Conservation (phyloP, 2,888 invertebrate genomes). For the Lepidochrysops patricia region DNA sequence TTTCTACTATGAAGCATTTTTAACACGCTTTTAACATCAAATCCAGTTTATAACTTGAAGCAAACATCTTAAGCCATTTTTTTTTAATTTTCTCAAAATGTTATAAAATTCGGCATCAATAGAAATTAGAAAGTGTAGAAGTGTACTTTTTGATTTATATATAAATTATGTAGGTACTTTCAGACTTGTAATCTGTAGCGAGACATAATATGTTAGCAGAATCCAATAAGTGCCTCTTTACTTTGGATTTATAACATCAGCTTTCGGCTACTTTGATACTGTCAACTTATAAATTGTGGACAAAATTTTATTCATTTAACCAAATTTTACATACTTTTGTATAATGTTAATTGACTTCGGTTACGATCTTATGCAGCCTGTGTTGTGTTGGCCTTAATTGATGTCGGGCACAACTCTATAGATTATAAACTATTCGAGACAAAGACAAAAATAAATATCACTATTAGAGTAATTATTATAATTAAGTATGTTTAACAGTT, state of each 20-base stretch:
- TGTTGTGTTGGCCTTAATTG: neutral
- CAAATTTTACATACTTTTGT: neutral
- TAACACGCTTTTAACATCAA: neutral
- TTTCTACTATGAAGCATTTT: neutral
- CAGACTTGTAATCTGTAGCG: neutral
- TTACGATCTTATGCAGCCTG: neutral
- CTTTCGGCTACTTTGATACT: neutral
- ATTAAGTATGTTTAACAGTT: neutral
- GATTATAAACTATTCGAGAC: neutral
- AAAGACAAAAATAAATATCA: neutral
- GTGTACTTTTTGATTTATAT: no score
- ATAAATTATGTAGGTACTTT: neutral
- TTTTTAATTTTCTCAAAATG: neutral
- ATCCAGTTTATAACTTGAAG: neutral
- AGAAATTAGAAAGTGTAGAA: neutral
- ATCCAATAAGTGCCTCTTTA: no score
- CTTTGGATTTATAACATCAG: neutral
- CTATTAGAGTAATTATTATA: no score
- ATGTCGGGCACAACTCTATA: neutral
- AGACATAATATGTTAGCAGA: no score
- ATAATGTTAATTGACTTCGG: neutral
- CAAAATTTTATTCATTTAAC: neutral
- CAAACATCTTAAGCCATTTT: neutral
- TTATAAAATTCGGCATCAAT: neutral
- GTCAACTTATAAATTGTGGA: neutral